A percentile compares a stretch with the other conserved stretches of the same genome.
Conservation (phyloP, 2,113 vertebrate genomes). For the Megalops atlanticus region DNA sequence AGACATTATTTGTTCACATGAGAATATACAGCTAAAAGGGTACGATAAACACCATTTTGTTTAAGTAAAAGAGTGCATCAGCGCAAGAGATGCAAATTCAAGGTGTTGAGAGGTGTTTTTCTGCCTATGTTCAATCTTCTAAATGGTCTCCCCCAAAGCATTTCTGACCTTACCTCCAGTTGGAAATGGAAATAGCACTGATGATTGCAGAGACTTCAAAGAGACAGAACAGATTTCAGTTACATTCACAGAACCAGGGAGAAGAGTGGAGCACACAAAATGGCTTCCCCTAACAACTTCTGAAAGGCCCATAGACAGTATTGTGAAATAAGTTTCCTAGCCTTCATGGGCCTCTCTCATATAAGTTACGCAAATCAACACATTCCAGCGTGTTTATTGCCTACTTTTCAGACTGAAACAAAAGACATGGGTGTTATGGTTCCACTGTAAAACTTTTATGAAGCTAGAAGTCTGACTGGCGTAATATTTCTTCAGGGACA, state of each 20-base stretch:
- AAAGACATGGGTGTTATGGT: not conserved
- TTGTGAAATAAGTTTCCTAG: not conserved
- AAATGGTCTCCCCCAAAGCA: not conserved
- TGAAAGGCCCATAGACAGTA: not conserved
- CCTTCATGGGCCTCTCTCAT: not conserved
- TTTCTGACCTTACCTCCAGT: not conserved
- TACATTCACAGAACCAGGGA: not conserved
- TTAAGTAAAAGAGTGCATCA: no score
- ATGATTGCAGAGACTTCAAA: not conserved
- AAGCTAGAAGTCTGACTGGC: slow-evolving; percentile 12
- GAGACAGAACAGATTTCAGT: not conserved
- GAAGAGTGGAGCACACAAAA: not conserved
- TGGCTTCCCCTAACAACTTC: not conserved
- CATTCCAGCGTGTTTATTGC: slow-evolving; percentile 1
- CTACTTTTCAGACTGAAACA: not conserved
- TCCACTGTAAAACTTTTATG: slow-evolving; percentile 2
- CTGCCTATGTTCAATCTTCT: not conserved
- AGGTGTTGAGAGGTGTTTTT: not conserved
- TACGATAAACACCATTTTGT: no score
- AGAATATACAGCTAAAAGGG: no score
- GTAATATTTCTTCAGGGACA: slow-evolving; percentile 1
- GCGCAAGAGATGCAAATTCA: not conserved
- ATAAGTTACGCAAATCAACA: not conserved
- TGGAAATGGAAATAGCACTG: not conserved
- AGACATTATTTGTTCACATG: no score